Evolutionary conservation across 1,140 invertebrate genomes (phyloP).

Genomic region (Lepidurus apus): DNA sequence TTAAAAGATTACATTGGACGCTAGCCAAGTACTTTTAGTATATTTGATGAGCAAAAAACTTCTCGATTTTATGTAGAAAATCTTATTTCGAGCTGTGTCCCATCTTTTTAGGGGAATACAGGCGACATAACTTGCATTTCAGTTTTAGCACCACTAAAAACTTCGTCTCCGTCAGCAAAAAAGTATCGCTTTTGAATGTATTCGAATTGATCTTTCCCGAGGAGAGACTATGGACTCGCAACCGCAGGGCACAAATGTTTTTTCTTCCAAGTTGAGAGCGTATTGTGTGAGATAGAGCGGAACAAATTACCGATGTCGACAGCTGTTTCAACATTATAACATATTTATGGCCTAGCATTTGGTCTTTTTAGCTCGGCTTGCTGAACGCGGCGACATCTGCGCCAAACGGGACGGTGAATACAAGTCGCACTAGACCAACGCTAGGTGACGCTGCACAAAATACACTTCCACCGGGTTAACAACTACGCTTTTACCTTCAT

Average conservation of each 20-base stretch:
- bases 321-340: conserved; percentile 22
- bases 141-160: conserved; percentile 16
- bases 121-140: not conserved
- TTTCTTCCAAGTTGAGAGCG: not conserved
- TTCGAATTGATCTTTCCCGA: not conserved
- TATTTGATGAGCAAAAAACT: too few relatives aligned
- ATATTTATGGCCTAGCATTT: not conserved
- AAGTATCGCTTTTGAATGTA: conserved; percentile 19
- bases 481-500: not conserved
- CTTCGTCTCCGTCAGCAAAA: not conserved
- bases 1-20: too few relatives aligned
- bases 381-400: not conserved
- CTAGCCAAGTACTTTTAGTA: too few relatives aligned
- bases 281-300: not conserved
- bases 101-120: too few relatives aligned
- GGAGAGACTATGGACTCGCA: conserved; percentile 4
- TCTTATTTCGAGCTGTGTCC: too few relatives aligned
- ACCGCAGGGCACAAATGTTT: conserved; percentile 9
- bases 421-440: not conserved
- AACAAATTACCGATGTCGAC: conserved; percentile 21
- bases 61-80: too few relatives aligned
- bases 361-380: not conserved
- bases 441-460: not conserved
- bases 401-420: not conserved
- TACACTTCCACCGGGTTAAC: not conserved